These are phyloP conservation scores for Gambusia yucatana DNA, from an alignment of 2,797 vertebrate species.

Conservation along the genomic window DNA sequence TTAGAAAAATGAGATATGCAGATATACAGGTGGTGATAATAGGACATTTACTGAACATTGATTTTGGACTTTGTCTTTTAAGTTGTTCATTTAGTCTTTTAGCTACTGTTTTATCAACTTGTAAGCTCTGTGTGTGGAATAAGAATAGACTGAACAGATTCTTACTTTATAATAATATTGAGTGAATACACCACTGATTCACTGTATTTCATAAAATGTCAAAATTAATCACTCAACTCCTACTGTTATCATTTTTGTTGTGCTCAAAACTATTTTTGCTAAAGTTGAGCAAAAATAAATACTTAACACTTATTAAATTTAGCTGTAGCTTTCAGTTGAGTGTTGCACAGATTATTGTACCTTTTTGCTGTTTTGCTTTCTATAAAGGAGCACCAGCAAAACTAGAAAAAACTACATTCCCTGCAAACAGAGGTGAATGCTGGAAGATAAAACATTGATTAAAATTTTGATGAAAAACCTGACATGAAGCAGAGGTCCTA, in stretches of 20 bases:
- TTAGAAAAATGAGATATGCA: constrained; percentile 4
- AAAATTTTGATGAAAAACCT: background rate
- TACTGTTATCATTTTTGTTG: background rate
- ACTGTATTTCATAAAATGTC: background rate
- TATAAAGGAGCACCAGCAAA: background rate
- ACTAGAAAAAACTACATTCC: background rate
- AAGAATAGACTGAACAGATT: background rate
- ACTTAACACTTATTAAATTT: background rate
- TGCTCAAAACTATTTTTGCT: background rate
- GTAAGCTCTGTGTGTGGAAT: background rate
- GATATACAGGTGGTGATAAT: background rate
- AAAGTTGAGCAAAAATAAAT: background rate
- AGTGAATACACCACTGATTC: background rate
- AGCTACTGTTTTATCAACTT: background rate
- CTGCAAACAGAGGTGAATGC: background rate
- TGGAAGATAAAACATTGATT: background rate
- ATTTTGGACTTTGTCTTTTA: background rate
- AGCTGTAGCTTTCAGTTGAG: background rate
- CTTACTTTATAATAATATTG: background rate
- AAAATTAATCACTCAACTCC: background rate
- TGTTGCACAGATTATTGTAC: background rate
- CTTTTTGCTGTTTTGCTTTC: background rate
- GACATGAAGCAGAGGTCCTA: background rate
- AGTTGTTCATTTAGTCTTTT: background rate
- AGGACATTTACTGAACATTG: background rate